Evolutionary conservation across 1,140 invertebrate genomes (phyloP).

Genomic region (Drosophila chauvacae): DNA sequence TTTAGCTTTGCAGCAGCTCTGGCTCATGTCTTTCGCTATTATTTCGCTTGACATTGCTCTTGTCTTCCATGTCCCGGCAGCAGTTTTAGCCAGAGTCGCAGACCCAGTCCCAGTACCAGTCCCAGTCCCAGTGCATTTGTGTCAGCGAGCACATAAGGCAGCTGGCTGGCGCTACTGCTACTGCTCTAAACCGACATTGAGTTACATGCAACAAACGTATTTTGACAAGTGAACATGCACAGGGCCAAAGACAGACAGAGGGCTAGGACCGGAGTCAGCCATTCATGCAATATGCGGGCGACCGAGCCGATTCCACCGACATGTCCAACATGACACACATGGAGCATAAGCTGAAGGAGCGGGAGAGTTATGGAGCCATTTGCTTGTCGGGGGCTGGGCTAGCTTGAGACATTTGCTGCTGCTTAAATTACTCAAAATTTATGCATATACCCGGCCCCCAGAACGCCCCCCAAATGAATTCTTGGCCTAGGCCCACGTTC

Average conservation of each 20-base stretch:
- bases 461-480: constrained; percentile 8
- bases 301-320: constrained; percentile 68
- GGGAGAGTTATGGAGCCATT: constrained; percentile 68
- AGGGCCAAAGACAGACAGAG: constrained; percentile 40
- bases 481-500: background rate
- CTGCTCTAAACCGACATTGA: constrained; percentile 73
- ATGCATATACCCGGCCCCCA: constrained; percentile 32
- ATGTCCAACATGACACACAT: constrained; percentile 76
- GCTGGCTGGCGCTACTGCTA: constrained; percentile 43
- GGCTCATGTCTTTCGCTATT: constrained; percentile 73
- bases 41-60: constrained; percentile 78
- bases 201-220: constrained; percentile 80
- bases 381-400: constrained; percentile 23
- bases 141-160: constrained; percentile 73
- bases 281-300: constrained; percentile 70
- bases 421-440: constrained; percentile 63
- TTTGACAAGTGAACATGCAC: constrained; percentile 80
- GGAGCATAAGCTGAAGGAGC: constrained; percentile 14
- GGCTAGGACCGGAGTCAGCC: constrained; percentile 41
- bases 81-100: constrained; percentile 30
- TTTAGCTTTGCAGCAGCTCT: constrained; percentile 35
- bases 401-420: constrained; percentile 56
- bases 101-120: constrained; percentile 40
- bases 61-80: constrained; percentile 66
- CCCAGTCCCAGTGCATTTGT: constrained; percentile 66